A percentile compares a stretch with the other conserved stretches of the same genome.
These are phyloP conservation scores for Nezara viridula DNA, from an alignment of 2,888 invertebrate species.

Conservation along the genomic window DNA sequence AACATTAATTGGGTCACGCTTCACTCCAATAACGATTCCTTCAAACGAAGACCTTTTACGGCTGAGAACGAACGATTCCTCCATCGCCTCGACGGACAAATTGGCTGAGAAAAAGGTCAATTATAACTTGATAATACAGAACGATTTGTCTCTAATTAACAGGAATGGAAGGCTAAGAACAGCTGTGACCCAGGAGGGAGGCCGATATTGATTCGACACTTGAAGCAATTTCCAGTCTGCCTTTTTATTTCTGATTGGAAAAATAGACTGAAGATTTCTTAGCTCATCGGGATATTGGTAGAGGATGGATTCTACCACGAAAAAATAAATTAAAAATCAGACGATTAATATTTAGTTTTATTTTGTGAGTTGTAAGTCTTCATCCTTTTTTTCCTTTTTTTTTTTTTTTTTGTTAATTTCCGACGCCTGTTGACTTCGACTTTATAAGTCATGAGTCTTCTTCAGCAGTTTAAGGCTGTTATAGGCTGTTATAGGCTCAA, in stretches of 20 bases:
- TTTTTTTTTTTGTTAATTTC: too few species aligned
- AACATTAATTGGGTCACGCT: background rate
- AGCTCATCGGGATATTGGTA: background rate
- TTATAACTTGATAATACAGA: conserved; percentile 6
- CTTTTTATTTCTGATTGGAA: conserved; percentile 1
- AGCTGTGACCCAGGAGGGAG: background rate
- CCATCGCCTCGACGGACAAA: background rate
- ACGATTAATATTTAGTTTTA: too few species aligned
- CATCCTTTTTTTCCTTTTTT: too few species aligned
- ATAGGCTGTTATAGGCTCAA: too few species aligned
- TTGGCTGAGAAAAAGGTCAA: background rate
- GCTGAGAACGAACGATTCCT: background rate
- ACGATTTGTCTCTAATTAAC: background rate
- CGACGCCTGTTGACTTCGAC: too few species aligned
- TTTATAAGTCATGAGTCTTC: too few species aligned
- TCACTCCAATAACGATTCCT: background rate
- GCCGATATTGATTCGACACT: background rate
- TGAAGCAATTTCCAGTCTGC: background rate
- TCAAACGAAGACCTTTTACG: background rate
- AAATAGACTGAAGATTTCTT: background rate
- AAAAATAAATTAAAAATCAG: background rate
- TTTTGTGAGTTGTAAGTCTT: too few species aligned
- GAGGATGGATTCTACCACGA: background rate
- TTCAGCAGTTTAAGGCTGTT: too few species aligned
- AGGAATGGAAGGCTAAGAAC: background rate